Conservation (phyloP, 1,140 invertebrate genomes). For the Oryctes rhinoceros region DNA sequence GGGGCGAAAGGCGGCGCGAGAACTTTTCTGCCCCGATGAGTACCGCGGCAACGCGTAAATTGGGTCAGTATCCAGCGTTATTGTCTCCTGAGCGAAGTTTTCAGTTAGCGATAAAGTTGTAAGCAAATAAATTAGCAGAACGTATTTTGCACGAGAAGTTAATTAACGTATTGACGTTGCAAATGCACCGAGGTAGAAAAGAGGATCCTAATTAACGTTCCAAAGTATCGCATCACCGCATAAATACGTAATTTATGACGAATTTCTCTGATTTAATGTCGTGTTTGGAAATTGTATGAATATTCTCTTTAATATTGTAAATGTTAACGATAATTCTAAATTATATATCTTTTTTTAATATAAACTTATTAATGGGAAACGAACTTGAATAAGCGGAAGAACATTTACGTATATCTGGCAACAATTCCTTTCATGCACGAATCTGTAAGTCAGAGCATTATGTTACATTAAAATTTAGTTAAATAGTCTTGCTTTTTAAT, state of each 20-base stretch:
- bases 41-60: not conserved
- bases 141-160: constrained; percentile 11
- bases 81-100: not conserved
- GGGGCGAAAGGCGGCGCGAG: not conserved
- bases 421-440: too few relatives aligned
- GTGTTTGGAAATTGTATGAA: not conserved
- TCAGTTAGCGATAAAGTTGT: constrained; percentile 12
- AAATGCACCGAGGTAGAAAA: not conserved
- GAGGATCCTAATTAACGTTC: not conserved
- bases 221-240: not conserved
- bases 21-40: constrained; percentile 10
- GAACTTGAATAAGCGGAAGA: too few relatives aligned
- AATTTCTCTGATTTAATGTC: not conserved
- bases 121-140: constrained; percentile 32
- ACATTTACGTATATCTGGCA: too few relatives aligned
- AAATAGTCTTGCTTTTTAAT: too few relatives aligned
- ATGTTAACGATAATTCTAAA: too few relatives aligned
- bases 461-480: too few relatives aligned
- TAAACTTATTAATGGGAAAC: too few relatives aligned
- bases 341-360: too few relatives aligned
- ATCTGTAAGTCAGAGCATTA: too few relatives aligned
- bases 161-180: constrained; percentile 18
- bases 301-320: not conserved
- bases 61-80: constrained; percentile 6
- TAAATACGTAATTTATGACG: not conserved